These are phyloP conservation scores for Mactra quadrangularis DNA, from an alignment of 1,140 invertebrate genomes.

Conservation along the genomic window DNA sequence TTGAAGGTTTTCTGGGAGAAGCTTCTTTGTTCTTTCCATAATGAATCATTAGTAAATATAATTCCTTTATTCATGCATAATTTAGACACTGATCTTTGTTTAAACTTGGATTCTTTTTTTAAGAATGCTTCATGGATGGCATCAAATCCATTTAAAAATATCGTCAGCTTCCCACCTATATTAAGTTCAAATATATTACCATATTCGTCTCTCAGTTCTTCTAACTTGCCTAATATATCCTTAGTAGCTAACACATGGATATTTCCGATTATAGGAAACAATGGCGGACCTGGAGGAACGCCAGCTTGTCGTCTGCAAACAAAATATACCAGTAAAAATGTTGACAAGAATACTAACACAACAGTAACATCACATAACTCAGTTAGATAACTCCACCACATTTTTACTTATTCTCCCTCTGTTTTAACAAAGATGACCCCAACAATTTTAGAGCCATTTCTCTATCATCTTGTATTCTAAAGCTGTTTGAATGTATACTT, in stretches of 20 bases:
- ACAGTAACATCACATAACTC: neutral
- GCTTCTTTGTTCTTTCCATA: slow-evolving; percentile 27
- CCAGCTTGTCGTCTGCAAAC: neutral
- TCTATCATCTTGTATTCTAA: too few species aligned
- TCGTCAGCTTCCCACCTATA: slow-evolving; percentile 44
- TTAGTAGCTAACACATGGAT: neutral
- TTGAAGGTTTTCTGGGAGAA: slow-evolving; percentile 1
- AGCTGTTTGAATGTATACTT: too few species aligned
- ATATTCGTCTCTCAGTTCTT: slow-evolving; percentile 26
- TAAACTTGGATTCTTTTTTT: slow-evolving; percentile 56
- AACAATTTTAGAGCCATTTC: too few species aligned
- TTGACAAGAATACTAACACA: slow-evolving; percentile 14
- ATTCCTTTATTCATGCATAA: neutral
- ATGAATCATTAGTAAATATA: neutral
- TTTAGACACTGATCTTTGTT: slow-evolving; percentile 25
- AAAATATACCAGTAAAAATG: slow-evolving; percentile 29
- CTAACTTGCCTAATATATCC: neutral
- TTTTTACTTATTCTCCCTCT: neutral
- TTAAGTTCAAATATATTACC: slow-evolving; percentile 65
- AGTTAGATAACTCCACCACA: neutral
- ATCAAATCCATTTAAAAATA: slow-evolving; percentile 64
- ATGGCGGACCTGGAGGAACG: slow-evolving; percentile 12
- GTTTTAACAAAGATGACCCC: neutral
- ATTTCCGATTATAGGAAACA: slow-evolving; percentile 28
- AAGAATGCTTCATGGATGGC: slow-evolving; percentile 61